Conservation (phyloP, 2,888 invertebrate species). For the Amorpha juglandis region DNA sequence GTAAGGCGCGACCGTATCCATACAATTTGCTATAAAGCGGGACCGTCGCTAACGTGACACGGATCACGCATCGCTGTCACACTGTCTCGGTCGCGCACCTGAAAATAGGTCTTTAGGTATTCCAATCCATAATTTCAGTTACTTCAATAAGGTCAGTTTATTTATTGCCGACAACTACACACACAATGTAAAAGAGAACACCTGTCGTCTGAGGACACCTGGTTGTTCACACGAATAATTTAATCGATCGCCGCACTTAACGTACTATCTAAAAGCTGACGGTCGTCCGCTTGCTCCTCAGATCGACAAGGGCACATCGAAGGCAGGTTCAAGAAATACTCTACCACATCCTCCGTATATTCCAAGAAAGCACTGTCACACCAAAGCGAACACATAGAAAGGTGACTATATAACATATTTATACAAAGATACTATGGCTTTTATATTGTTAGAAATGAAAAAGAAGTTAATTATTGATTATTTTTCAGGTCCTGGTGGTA, state of each 20-base stretch:
- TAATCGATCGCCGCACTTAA: constrained; percentile 39
- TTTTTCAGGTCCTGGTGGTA: constrained; percentile 91
- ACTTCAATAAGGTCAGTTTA: constrained; percentile 3
- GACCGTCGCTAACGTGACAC: no score
- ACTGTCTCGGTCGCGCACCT: no score
- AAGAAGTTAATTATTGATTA: constrained; percentile 24
- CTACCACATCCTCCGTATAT: constrained; percentile 78
- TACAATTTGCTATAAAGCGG: no score
- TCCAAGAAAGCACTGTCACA: constrained; percentile 79
- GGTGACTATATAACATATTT: constrained; percentile 51
- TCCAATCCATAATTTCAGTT: neutral
- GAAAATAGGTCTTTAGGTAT: neutral
- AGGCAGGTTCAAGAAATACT: constrained; percentile 81
- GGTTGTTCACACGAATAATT: constrained; percentile 53
- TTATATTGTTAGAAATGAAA: neutral
- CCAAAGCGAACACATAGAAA: constrained; percentile 79
- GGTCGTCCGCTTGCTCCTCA: constrained; percentile 54
- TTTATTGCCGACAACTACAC: constrained; percentile 3
- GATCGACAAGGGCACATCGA: constrained; percentile 80
- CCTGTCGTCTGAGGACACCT: constrained; percentile 43
- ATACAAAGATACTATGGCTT: neutral
- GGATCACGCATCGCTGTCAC: no score
- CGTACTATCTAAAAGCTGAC: constrained; percentile 47
- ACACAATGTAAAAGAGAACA: constrained; percentile 37
- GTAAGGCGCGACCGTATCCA: no score